phyloP scores from a whole-genome alignment of 64 coral and sea anemone genomes.

The Hydrozoanthus tunicans region DNA sequence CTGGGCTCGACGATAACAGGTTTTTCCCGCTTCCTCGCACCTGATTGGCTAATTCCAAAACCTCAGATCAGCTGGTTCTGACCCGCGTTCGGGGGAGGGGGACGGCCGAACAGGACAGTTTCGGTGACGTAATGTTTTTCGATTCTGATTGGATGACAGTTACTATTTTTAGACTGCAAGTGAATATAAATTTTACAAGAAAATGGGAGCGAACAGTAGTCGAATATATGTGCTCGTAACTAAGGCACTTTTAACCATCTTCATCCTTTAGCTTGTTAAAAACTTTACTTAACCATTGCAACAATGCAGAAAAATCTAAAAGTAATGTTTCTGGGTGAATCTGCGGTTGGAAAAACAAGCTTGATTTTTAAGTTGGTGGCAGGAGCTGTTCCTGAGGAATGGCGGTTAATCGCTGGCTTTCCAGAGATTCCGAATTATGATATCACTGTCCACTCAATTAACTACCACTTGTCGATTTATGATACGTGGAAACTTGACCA shows the following conservation, averaged over 20 bases:
- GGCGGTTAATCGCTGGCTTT: slow-evolving; percentile 34
- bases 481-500: slow-evolving; percentile 23
- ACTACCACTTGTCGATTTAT: slow-evolving; percentile 15
- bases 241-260: background rate
- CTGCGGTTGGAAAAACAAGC: slow-evolving; percentile 42
- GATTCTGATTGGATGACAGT: slow-evolving; percentile 13
- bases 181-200: slow-evolving; percentile 4
- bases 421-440: slow-evolving; percentile 38
- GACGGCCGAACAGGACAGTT: too few relatives aligned
- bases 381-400: slow-evolving; percentile 35
- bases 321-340: slow-evolving; percentile 26
- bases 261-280: background rate
- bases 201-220: background rate
- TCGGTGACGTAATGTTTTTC: slow-evolving; percentile 21
- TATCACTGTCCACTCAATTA: slow-evolving; percentile 20
- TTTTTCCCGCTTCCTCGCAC: too few relatives aligned
- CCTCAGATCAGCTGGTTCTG: too few relatives aligned
- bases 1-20: too few relatives aligned
- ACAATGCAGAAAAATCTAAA: slow-evolving; percentile 31
- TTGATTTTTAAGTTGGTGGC: slow-evolving; percentile 35
- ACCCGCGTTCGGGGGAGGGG: too few relatives aligned
- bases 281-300: background rate
- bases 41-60: too few relatives aligned
- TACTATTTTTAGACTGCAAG: slow-evolving; percentile 40
- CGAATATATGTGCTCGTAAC: background rate